These are phyloP conservation scores for Silvanus unidentatus DNA, from an alignment of 2,888 invertebrate species.

Conservation along the genomic window DNA sequence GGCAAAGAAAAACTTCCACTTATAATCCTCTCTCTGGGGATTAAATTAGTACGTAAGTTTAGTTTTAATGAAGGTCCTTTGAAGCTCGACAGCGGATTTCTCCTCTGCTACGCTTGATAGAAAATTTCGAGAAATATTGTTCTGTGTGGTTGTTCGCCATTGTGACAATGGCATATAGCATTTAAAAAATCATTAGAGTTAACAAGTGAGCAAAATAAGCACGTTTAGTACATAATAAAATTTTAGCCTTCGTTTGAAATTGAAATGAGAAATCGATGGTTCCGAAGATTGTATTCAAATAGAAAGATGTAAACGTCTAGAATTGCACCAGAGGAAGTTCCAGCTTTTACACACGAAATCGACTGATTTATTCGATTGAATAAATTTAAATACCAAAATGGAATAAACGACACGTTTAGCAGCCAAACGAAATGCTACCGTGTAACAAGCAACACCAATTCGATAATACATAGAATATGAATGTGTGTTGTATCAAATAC, in stretches of 20 bases:
- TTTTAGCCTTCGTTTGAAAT: slow-evolving; percentile 7
- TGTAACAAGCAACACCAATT: slow-evolving; percentile 14
- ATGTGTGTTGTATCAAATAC: slow-evolving; percentile 1
- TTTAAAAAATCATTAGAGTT: too few relatives aligned
- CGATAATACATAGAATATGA: slow-evolving; percentile 11
- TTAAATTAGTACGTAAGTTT: too few relatives aligned
- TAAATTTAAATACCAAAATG: slow-evolving; percentile 34
- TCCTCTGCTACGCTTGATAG: too few relatives aligned
- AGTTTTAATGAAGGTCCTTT: too few relatives aligned
- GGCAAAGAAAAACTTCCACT: too few relatives aligned
- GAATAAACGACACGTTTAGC: slow-evolving; percentile 29
- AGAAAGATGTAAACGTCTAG: slow-evolving; percentile 30
- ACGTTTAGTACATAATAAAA: too few relatives aligned
- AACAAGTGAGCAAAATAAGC: too few relatives aligned
- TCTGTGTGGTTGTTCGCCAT: too few relatives aligned
- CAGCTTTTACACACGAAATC: slow-evolving; percentile 34
- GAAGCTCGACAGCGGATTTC: too few relatives aligned
- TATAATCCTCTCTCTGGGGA: too few relatives aligned
- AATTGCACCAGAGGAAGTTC: slow-evolving; percentile 29
- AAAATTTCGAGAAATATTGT: too few relatives aligned
- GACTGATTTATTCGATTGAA: slow-evolving; percentile 35
- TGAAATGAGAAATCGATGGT: slow-evolving; percentile 33
- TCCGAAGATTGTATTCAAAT: slow-evolving; percentile 37
- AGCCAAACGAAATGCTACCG: slow-evolving; percentile 21
- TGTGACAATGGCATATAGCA: too few relatives aligned